Conservation (phyloP, 2,113 vertebrate genomes). For the Phoenicopterus ruber region DNA sequence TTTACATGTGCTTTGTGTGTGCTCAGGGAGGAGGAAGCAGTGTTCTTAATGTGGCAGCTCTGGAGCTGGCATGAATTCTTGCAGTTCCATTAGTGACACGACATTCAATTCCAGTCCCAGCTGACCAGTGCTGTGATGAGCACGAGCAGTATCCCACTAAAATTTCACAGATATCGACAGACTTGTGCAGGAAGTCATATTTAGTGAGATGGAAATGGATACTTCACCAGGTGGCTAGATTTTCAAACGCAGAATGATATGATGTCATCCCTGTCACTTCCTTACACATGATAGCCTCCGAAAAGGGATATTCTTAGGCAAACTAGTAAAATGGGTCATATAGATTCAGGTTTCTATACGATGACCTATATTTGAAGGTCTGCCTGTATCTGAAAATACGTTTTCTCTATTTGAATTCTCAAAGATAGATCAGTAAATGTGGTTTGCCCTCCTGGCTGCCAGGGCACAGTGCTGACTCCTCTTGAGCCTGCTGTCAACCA, state of each 20-base stretch:
- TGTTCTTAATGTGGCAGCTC: not conserved
- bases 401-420: not conserved
- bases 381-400: not conserved
- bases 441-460: rapidly evolving
- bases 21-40: not conserved
- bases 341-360: not conserved
- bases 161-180: not conserved
- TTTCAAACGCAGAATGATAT: not conserved
- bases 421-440: not conserved
- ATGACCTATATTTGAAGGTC: not conserved
- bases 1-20: not conserved
- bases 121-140: not conserved
- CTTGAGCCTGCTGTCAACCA: not conserved
- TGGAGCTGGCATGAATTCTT: not conserved
- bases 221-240: not conserved
- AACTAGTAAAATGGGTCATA: not conserved
- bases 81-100: not conserved
- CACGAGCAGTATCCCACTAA: not conserved
- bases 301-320: not conserved
- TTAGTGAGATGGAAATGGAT: not conserved
- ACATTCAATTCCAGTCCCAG: not conserved
- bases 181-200: not conserved
- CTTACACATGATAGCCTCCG: not conserved
- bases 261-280: not conserved
- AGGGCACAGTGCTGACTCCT: no score